Percentiles rank a stretch among this genome's conserved stretches.
These are phyloP conservation scores for Bubo bubo DNA, from an alignment of 2,113 vertebrate species.

Conservation along the genomic window DNA sequence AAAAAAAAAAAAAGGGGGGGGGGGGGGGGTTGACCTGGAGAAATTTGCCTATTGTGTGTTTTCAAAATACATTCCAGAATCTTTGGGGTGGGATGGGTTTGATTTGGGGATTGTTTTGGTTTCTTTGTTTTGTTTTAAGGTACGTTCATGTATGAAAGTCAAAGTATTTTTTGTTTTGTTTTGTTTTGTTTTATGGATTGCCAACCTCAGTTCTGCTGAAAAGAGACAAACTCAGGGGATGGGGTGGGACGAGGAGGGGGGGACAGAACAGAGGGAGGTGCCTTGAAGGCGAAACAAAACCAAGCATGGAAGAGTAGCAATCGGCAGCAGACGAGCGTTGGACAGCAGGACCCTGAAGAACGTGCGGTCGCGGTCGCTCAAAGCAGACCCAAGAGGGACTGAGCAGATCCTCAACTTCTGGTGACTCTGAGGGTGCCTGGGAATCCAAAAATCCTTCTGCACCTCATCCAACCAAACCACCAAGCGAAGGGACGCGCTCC, in stretches of 20 bases:
- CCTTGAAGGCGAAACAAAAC: background rate
- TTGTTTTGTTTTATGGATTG: background rate
- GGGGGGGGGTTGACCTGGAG: constrained; percentile 74
- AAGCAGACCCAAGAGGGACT: background rate
- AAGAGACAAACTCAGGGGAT: constrained; percentile 1
- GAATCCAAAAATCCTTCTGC: background rate
- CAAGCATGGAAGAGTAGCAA: background rate
- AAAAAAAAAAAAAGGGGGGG: background rate
- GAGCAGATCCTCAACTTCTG: background rate
- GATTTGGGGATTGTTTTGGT: background rate
- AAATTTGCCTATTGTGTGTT: constrained; percentile 75
- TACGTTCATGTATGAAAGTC: constrained; percentile 42
- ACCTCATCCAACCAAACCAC: background rate
- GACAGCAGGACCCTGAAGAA: background rate
- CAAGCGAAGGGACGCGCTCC: background rate
- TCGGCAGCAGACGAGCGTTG: background rate
- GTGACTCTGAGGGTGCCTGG: background rate
- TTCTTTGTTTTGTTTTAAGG: constrained; percentile 47
- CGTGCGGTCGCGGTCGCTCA: accelerated
- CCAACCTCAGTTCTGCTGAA: constrained; percentile 49
- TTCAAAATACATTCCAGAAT: constrained; percentile 71
- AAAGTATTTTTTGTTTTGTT: background rate
- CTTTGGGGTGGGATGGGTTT: constrained; percentile 37
- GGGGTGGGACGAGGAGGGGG: background rate
- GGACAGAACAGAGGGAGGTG: background rate